Evolutionary conservation across 2,113 vertebrate genomes (phyloP).

Genomic region (Sander lucioperca): DNA sequence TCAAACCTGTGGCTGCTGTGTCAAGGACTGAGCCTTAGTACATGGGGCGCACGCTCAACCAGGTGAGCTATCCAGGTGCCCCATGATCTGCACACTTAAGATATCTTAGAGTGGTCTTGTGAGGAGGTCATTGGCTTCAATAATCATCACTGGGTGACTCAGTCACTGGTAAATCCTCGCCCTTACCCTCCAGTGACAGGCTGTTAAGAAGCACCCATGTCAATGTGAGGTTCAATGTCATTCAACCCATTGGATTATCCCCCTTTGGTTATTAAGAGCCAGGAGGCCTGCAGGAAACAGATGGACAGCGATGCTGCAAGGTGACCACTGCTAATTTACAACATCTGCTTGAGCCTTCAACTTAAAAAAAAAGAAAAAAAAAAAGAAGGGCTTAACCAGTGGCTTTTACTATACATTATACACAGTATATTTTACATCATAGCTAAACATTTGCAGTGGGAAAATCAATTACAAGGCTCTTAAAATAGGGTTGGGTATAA

Average conservation of each 20-base stretch:
- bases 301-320: not conserved
- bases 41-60: too few species aligned
- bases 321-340: constrained; percentile 6
- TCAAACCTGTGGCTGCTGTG: too few species aligned
- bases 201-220: constrained; percentile 32
- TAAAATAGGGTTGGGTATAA: not conserved
- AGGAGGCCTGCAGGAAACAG: constrained; percentile 11
- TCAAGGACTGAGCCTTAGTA: too few species aligned
- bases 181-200: constrained; percentile 39
- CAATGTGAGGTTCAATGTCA: constrained; percentile 44
- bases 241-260: not conserved
- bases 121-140: constrained; percentile 30
- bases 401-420: not conserved
- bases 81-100: too few species aligned
- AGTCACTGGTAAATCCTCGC: constrained; percentile 26
- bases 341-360: constrained; percentile 13
- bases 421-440: not conserved
- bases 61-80: too few species aligned
- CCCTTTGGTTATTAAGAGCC: constrained; percentile 18
- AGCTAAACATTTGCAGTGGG: not conserved
- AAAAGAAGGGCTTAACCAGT: too few species aligned
- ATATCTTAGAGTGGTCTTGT: not conserved
- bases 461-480: not conserved
- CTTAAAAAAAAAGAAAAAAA: too few species aligned
- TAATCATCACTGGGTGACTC: constrained; percentile 16